Base-by-base conservation (phyloP, 2,797 vertebrate genomes). In the Danio tinwini region DNA sequence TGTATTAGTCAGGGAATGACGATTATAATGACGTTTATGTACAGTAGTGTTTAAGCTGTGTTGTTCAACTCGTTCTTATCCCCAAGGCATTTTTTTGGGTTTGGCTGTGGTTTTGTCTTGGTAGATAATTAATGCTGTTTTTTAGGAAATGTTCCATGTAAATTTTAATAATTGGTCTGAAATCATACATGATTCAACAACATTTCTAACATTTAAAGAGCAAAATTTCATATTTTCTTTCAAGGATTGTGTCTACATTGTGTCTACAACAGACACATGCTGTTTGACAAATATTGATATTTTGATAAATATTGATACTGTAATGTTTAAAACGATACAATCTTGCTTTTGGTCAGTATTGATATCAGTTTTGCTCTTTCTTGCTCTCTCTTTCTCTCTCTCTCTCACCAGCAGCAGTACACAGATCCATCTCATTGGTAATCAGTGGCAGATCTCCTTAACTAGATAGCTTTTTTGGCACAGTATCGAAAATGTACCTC, bases 31-130 rank as follows among this genome's bases (percentile, higher is more conserved):
- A 62, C 0, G 11, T 12, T 47, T 55, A 16, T 49, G 37, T 55
- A 56, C 49, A 56, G 29, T 63, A 50, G 37, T 29, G 16, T 8
- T 16, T 52, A 81, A 65, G 10, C 12, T 50, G 39, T 14, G 10
- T 56, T 63, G 68, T 19, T 61, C 55, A 78, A 52, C 29, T 56
- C 49, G 29, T 49, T 81, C 45, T 59, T 63, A 55, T 56, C 40
- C 17, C 61, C n/a, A 52, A 21, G 16, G 12, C n/a, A 76, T 64
- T 44, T 37, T 10, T 55, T 42, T 72, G 44, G 19, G 9, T 19
- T 50, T 70, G 17, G 64, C 19, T 62, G 29, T 8, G 13, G 17
- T n/a, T 47, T 49, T 17, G 29, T 53, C 12, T 44, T 62, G 2
- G 21, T 74, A 11, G 59, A 21, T 64, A 19, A 64, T 53, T 29